Percentiles rank a stretch among this genome's conserved stretches.
Evolutionary conservation across 2,797 vertebrate genomes (phyloP).

Genomic region (Scleropages formosus): DNA sequence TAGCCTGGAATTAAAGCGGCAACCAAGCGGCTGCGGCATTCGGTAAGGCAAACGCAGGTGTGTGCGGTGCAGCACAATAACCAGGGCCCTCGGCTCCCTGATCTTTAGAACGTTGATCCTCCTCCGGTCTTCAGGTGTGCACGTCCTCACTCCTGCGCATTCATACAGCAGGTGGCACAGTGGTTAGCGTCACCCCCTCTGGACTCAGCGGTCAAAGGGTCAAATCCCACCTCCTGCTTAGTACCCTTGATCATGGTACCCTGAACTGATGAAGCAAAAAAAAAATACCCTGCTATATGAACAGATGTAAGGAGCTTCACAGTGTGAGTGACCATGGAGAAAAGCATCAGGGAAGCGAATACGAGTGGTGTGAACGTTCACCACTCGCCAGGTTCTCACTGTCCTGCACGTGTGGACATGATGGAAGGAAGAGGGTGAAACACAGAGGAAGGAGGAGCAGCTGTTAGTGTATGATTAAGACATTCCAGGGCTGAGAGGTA

Average conservation of each 20-base stretch:
- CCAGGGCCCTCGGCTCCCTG: not conserved
- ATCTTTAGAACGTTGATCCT: not conserved
- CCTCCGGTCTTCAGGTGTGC: not conserved
- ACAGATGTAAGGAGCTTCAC: too few species aligned
- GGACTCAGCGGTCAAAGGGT: not conserved
- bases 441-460: not conserved
- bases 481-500: constrained; percentile 1
- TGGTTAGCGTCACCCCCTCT: too few species aligned
- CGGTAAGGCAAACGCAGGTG: not conserved
- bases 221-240: not conserved
- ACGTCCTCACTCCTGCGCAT: too few species aligned
- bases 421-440: not conserved
- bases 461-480: not conserved
- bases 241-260: not conserved
- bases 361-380: too few species aligned
- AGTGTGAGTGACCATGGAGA: too few species aligned
- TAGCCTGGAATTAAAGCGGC: constrained; percentile 1
- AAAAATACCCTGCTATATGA: too few species aligned
- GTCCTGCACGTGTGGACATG: not conserved
- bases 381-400: not conserved
- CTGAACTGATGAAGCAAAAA: too few species aligned
- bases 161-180: too few species aligned
- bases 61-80: constrained; percentile 14
- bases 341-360: too few species aligned
- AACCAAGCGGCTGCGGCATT: not conserved